These are phyloP conservation scores for Euspilapteryx auroguttella DNA, from an alignment of 2,888 invertebrate genomes.

Conservation along the genomic window DNA sequence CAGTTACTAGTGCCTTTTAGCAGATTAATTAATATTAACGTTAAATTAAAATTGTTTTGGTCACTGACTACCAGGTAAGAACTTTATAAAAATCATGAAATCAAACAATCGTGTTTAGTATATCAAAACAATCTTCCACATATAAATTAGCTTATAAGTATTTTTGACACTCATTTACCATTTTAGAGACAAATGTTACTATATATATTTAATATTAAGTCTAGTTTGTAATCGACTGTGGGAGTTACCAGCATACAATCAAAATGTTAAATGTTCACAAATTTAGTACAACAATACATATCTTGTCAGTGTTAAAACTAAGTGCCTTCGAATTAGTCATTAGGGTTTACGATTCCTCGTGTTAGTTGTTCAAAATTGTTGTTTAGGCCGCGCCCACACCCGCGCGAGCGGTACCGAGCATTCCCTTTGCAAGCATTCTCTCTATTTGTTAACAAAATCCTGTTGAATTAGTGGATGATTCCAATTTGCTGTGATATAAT, in stretches of 20 bases:
- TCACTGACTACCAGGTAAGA: constrained; percentile 36
- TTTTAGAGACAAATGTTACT: constrained; percentile 42
- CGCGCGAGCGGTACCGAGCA: too few species aligned
- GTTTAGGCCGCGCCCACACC: too few species aligned
- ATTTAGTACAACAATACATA: constrained; percentile 41
- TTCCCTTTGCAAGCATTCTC: too few species aligned
- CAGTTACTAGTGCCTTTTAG: too few species aligned
- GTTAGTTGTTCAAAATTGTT: too few species aligned
- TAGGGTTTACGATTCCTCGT: constrained; percentile 41
- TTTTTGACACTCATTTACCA: constrained; percentile 55
- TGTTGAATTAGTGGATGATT: too few species aligned
- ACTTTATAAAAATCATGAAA: constrained; percentile 14
- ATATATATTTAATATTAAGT: constrained; percentile 13
- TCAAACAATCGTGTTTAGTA: constrained; percentile 16
- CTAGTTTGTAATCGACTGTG: too few species aligned
- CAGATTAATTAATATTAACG: too few species aligned
- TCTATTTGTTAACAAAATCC: too few species aligned
- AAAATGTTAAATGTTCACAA: constrained; percentile 41
- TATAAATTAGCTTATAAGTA: constrained; percentile 42
- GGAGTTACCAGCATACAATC: constrained; percentile 59
- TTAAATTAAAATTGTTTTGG: constrained; percentile 11
- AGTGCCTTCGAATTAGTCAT: constrained; percentile 59
- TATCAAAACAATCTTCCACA: constrained; percentile 43
- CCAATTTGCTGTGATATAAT: too few species aligned
- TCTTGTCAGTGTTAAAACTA: constrained; percentile 54